Percentiles rank a stretch among this genome's conserved stretches.
Conservation (phyloP, 2,797 vertebrate species). For the Apodemus agrarius region DNA sequence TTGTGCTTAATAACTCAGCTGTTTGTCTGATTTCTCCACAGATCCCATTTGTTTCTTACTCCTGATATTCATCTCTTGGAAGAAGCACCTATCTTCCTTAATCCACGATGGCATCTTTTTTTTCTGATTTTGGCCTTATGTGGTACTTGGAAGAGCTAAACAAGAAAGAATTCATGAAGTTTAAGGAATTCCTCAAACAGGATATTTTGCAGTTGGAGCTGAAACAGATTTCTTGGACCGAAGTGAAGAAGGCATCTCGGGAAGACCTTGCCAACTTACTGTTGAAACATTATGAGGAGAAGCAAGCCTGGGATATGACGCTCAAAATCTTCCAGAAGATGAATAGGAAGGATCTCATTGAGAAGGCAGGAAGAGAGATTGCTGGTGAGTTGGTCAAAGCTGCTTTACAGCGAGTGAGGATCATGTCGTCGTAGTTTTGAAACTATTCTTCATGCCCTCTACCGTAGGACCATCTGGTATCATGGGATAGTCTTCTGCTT, state of each 20-base stretch:
- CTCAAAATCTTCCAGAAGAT: slow-evolving; percentile 54
- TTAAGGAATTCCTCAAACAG: no score
- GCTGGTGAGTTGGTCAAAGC: not conserved
- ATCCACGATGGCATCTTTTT: slow-evolving; percentile 66
- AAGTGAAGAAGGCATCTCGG: not conserved
- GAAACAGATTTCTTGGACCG: not conserved
- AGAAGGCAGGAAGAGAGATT: slow-evolving; percentile 24
- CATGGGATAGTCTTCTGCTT: not conserved
- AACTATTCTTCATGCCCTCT: not conserved
- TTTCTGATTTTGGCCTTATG: slow-evolving; percentile 67
- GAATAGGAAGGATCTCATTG: slow-evolving; percentile 32
- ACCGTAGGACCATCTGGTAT: not conserved
- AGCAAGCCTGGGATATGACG: slow-evolving; percentile 45
- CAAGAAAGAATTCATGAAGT: no score
- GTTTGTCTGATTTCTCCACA: not conserved
- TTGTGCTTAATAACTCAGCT: not conserved
- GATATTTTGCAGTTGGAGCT: not conserved
- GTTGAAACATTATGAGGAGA: not conserved
- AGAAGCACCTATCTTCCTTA: no score
- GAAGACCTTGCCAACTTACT: slow-evolving; percentile 46
- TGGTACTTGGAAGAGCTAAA: no score
- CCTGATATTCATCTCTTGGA: not conserved
- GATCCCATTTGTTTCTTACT: not conserved
- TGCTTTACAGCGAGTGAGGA: not conserved
- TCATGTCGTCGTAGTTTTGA: not conserved